Percentiles rank a stretch among this genome's conserved stretches.
Evolutionary conservation across 2,888 invertebrate genomes (phyloP).

Genomic region (Andrena dorsata): DNA sequence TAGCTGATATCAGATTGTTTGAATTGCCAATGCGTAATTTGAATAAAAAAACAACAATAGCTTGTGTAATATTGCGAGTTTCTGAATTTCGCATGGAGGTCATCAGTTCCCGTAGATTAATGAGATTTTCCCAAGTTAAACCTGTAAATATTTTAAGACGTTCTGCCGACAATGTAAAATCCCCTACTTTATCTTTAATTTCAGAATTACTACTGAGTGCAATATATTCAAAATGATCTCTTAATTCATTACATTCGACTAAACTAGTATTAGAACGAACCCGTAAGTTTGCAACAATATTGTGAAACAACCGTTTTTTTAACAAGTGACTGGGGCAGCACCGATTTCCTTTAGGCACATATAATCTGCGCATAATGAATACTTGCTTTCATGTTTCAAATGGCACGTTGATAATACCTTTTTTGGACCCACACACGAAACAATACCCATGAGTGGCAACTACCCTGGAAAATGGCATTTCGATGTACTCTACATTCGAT

Average conservation of each 20-base stretch:
- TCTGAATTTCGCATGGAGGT: conserved; percentile 7
- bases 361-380: conserved; percentile 19
- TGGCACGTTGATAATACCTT: conserved; percentile 10
- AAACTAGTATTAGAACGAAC: conserved; percentile 6
- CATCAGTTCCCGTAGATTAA: conserved; percentile 6
- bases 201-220: background rate
- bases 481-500: background rate
- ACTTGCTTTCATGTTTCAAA: conserved; percentile 17
- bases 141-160: conserved; percentile 3
- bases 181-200: conserved; percentile 20
- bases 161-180: background rate
- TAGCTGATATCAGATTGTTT: no score
- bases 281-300: background rate
- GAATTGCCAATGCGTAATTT: no score
- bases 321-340: conserved; percentile 22
- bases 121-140: conserved; percentile 9
- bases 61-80: conserved; percentile 7
- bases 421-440: conserved; percentile 24
- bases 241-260: background rate
- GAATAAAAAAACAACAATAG: no score
- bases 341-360: conserved; percentile 28
- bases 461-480: conserved; percentile 29
- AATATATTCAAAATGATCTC: conserved; percentile 15
- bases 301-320: background rate
- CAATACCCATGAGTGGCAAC: conserved; percentile 23